Conservation (phyloP, 2,888 invertebrate species). For the Lapara coniferarum region DNA sequence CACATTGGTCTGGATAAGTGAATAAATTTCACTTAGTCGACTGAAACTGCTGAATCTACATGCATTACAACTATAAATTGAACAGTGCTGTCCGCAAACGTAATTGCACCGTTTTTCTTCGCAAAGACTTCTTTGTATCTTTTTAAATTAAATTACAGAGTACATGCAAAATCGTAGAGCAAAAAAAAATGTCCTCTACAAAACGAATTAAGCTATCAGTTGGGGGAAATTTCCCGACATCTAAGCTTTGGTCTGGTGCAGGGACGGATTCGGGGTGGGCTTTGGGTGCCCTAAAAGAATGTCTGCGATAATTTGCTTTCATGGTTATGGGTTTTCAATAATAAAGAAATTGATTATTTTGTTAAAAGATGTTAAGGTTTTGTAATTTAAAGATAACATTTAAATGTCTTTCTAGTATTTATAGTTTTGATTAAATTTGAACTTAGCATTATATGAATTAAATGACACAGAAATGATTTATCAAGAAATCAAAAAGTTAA, state of each 20-base stretch:
- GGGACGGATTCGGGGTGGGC: neutral
- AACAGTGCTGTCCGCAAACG: constrained; percentile 26
- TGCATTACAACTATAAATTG: constrained; percentile 28
- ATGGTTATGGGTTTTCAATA: neutral
- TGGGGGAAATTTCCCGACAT: constrained; percentile 60
- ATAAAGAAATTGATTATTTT: too few species aligned
- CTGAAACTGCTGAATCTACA: constrained; percentile 21
- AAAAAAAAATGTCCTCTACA: constrained; percentile 58
- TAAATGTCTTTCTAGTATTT: too few species aligned
- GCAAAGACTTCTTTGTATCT: constrained; percentile 35
- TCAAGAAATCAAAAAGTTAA: too few species aligned
- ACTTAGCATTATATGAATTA: too few species aligned
- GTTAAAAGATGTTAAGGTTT: too few species aligned
- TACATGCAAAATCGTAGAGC: constrained; percentile 54
- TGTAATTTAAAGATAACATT: too few species aligned
- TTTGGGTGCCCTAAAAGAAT: constrained; percentile 13
- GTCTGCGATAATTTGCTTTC: neutral
- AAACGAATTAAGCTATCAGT: constrained; percentile 79
- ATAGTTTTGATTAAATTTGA: too few species aligned
- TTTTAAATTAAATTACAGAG: constrained; percentile 54
- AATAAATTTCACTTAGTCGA: neutral
- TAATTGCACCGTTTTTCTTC: constrained; percentile 26
- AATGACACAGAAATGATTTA: too few species aligned
- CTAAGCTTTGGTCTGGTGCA: constrained; percentile 48
- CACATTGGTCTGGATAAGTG: constrained; percentile 12